phyloP scores from a whole-genome alignment of 2,888 invertebrate species.

The Aporophyla nigra region DNA sequence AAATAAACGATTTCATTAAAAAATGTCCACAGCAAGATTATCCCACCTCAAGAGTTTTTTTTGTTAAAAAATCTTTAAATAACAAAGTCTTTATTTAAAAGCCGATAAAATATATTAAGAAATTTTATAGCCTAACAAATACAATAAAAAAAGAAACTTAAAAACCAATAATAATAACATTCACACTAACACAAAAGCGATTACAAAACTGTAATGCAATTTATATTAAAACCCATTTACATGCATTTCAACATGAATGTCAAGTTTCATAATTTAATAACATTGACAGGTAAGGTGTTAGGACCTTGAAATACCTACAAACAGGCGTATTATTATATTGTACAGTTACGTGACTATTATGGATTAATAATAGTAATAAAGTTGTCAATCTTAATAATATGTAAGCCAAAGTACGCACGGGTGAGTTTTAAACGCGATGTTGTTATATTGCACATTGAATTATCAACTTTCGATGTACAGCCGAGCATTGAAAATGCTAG shows the following conservation, averaged over 20 bases:
- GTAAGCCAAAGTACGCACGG: neutral
- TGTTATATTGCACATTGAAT: neutral
- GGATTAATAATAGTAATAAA: conserved; percentile 48
- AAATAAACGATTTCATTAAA: too few species aligned
- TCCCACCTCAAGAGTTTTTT: too few species aligned
- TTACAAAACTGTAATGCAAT: conserved; percentile 22
- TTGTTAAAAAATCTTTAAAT: neutral
- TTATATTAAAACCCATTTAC: conserved; percentile 19
- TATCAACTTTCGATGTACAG: neutral
- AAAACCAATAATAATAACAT: conserved; percentile 5
- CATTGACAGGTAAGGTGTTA: conserved; percentile 22
- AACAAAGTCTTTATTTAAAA: neutral
- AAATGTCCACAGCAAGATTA: too few species aligned
- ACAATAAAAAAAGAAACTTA: neutral
- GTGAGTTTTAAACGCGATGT: neutral
- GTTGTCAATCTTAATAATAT: conserved; percentile 35
- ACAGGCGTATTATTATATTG: conserved; percentile 18
- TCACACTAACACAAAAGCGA: conserved; percentile 5
- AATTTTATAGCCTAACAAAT: neutral
- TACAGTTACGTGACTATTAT: conserved; percentile 36
- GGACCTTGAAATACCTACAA: conserved; percentile 48
- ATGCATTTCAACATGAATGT: conserved; percentile 40
- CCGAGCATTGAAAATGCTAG: neutral
- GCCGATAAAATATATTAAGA: neutral
- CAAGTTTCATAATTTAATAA: conserved; percentile 28